Conservation (phyloP, 2,888 invertebrate genomes). For the Drosophila maculinotata region DNA sequence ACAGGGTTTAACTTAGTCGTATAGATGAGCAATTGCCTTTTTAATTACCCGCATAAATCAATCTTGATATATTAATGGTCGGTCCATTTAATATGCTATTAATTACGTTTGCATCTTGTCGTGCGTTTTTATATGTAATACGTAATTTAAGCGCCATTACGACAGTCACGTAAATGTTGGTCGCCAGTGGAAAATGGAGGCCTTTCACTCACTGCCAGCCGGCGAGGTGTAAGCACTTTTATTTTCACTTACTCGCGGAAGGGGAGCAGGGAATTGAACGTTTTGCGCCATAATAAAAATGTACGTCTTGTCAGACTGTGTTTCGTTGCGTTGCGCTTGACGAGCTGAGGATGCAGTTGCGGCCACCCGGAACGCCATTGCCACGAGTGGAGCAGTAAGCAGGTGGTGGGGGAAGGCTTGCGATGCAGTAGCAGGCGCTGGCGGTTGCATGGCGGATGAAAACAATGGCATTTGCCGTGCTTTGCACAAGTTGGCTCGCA, state of each 20-base stretch:
- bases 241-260: constrained; percentile 29
- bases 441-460: constrained; percentile 23
- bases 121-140: constrained; percentile 43
- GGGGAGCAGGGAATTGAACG: constrained; percentile 20
- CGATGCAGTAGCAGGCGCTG: background rate
- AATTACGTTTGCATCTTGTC: constrained; percentile 70
- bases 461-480: constrained; percentile 78
- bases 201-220: background rate
- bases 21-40: background rate
- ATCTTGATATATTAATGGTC: constrained; percentile 63
- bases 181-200: background rate
- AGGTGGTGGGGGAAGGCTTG: background rate
- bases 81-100: constrained; percentile 70
- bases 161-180: constrained; percentile 14
- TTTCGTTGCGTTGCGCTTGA: constrained; percentile 49
- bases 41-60: constrained; percentile 76
- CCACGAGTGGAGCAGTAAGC: constrained; percentile 28
- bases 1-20: constrained; percentile 8
- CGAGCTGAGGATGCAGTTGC: constrained; percentile 37
- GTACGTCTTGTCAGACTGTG: constrained; percentile 44
- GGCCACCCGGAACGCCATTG: constrained; percentile 65
- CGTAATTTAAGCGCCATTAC: constrained; percentile 48
- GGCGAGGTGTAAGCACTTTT: constrained; percentile 18
- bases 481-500: constrained; percentile 78
- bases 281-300: constrained; percentile 45